Evolutionary conservation across 2,797 vertebrate genomes (phyloP).

Genomic region (Xiphorhynchus erythropygius): DNA sequence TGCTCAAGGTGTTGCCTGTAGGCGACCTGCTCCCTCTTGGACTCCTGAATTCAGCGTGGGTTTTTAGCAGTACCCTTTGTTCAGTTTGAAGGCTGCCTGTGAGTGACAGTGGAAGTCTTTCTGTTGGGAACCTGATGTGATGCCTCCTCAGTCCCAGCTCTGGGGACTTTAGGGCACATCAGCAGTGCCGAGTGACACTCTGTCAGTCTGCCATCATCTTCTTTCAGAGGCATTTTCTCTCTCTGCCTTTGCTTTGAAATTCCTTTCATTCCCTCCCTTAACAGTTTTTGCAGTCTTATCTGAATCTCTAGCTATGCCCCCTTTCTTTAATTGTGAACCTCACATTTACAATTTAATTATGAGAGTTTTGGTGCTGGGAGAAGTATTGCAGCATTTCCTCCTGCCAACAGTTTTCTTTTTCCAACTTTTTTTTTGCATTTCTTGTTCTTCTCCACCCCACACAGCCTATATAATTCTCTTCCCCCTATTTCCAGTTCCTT

Average conservation of each 20-base stretch:
- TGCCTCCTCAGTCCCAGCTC: neutral
- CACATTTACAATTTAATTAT: neutral
- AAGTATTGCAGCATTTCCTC: neutral
- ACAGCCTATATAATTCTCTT: neutral
- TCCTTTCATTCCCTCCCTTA: neutral
- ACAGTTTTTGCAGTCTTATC: neutral
- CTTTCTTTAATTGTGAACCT: neutral
- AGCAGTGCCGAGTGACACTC: neutral
- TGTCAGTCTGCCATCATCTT: neutral
- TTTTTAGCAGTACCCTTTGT: neutral
- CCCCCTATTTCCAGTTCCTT: neutral
- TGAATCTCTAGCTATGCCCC: neutral
- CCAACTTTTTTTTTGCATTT: neutral
- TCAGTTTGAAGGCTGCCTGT: neutral
- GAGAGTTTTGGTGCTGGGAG: neutral
- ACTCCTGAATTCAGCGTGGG: neutral
- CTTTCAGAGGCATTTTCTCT: neutral
- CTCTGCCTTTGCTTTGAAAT: slow-evolving; percentile 1
- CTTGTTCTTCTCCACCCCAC: neutral
- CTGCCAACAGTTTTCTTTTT: neutral
- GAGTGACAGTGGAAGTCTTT: slow-evolving; percentile 15
- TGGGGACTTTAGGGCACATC: neutral
- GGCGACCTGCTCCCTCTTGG: neutral
- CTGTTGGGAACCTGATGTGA: neutral
- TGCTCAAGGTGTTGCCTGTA: neutral